These are phyloP conservation scores for Drosophila meridiana DNA, from an alignment of 2,888 invertebrate species.

Conservation along the genomic window DNA sequence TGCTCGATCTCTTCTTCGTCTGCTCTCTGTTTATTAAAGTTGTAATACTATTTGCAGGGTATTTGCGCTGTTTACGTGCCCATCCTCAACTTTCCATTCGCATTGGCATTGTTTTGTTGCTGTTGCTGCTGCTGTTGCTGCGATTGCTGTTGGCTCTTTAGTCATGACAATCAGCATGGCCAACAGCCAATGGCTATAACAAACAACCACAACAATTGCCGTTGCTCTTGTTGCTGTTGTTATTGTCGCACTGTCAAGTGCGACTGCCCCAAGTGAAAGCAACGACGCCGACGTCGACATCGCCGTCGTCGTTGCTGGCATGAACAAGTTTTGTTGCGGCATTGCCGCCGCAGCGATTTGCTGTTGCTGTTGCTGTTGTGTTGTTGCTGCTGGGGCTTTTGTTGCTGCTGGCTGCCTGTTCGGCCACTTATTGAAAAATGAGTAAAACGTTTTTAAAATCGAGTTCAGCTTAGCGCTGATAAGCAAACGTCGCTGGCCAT, in stretches of 20 bases:
- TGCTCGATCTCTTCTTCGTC: too few species aligned
- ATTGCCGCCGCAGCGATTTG: constrained; percentile 50
- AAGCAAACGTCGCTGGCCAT: constrained; percentile 67
- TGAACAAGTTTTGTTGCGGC: constrained; percentile 63
- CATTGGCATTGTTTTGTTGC: constrained; percentile 32
- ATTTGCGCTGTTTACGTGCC: constrained; percentile 30
- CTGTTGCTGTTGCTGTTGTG: constrained; percentile 39
- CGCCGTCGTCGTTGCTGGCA: constrained; percentile 20
- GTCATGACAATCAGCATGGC: constrained; percentile 76
- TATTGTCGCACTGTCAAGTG: constrained; percentile 76
- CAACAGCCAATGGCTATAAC: constrained; percentile 72
- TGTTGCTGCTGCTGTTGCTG: constrained; percentile 13
- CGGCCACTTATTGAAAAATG: constrained; percentile 72
- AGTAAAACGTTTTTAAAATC: constrained; percentile 71
- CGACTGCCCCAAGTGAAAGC: constrained; percentile 76
- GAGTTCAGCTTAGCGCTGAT: constrained; percentile 67
- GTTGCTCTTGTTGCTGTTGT: constrained; percentile 48
- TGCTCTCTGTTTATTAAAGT: neutral
- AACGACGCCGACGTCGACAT: constrained; percentile 52
- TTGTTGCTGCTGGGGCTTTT: constrained; percentile 8
- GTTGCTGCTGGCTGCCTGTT: constrained; percentile 29
- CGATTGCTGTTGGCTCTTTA: constrained; percentile 67
- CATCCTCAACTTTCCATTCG: constrained; percentile 49
- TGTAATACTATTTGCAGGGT: constrained; percentile 23
- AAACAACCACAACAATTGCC: constrained; percentile 74